Base-by-base conservation (phyloP, 2,888 invertebrate genomes). In the Odontocolon sp. region DNA sequence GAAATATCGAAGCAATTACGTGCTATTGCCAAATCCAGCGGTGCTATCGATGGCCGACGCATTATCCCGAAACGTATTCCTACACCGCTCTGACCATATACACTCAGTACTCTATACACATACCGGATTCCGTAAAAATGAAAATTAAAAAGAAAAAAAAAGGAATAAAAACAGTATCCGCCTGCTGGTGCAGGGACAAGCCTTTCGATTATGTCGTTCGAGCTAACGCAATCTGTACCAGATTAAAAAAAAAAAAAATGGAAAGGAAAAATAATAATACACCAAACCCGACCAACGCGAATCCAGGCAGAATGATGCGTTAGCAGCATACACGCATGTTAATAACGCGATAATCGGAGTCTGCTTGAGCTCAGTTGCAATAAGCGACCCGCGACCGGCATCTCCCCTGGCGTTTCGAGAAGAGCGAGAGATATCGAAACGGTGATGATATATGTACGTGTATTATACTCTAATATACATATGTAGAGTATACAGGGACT, bases 1-100 rank as follows among this genome's bases (percentile, higher is more conserved):
- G 87, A 87, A 87, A 88, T 89, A 89, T 88, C 84, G 86, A 70
- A 75, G 85, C 85, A 88, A 89, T 89, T 89, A 88, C 86, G 84
- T 77, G 79, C 86, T 84, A 85, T 87, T 84, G 86, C 86, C 86
- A 87, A 88, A 88, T 88, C 87, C 87, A 86, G 85, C 83, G 81
- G 81, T 77, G 80, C 79, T 87, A 87, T 88, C 86, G 85, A 87
- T 87, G 82, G 83, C 79, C 83, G 54, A 52, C 70, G 84, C 83
- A 86, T 86, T 87, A 87, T 88, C 86, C 84, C 81, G 64, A n/a
- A n/a, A n/a, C n/a, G n/a, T n/a, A n/a, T 42, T 38, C 40, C 11
- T 59, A 38, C 28, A 63, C 31, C 38, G 33, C 38, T 28, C 40
- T 38, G 61, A 40, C 40, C n/a, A 54, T 36, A 36, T 26, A 33